Evolutionary conservation across 2,113 vertebrate genomes (phyloP).

Genomic region (Gallinago media): DNA sequence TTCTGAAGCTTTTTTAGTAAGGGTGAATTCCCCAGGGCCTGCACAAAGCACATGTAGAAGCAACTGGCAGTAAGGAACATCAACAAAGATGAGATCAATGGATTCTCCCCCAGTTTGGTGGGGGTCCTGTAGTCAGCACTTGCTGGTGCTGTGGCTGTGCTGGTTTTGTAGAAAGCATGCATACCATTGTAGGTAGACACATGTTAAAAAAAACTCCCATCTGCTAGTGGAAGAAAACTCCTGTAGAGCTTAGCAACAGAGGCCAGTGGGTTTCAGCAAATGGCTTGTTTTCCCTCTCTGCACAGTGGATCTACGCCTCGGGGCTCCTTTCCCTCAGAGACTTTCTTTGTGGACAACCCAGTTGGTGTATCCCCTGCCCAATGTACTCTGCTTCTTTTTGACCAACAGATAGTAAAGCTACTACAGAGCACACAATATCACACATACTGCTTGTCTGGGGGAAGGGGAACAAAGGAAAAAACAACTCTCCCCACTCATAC

Average conservation of each 20-base stretch:
- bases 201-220: neutral
- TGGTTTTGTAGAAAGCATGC: neutral
- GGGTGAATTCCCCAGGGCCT: neutral
- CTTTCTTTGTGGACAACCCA: neutral
- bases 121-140: neutral
- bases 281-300: neutral
- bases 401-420: neutral
- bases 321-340: neutral
- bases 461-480: neutral
- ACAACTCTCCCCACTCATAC: neutral
- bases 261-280: neutral
- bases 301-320: neutral
- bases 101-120: neutral
- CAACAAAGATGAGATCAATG: neutral
- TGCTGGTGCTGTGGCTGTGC: fast-evolving
- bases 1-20: neutral
- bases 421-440: neutral
- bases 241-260: neutral
- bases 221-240: neutral
- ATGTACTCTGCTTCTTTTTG: neutral
- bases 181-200: neutral
- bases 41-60: fast-evolving
- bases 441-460: neutral
- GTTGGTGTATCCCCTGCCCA: neutral
- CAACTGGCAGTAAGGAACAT: neutral